Evolutionary conservation across 2,888 invertebrate species (phyloP).

Genomic region (Elegia similella): DNA sequence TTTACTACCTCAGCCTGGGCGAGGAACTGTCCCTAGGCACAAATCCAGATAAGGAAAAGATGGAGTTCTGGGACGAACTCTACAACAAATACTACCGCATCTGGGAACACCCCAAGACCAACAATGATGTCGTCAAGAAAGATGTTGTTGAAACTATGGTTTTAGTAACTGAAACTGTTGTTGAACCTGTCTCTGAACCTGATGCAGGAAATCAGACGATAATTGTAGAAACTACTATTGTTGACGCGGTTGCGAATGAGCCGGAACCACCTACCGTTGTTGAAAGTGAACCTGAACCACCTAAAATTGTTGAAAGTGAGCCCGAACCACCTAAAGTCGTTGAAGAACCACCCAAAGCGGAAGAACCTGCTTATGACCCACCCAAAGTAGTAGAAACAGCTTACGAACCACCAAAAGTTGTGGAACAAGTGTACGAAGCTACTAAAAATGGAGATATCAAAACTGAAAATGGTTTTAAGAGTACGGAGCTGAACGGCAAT

Average conservation of each 20-base stretch:
- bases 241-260: slow-evolving; percentile 17
- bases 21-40: slow-evolving; percentile 54
- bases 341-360: slow-evolving; percentile 23
- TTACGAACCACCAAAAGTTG: slow-evolving; percentile 9
- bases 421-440: slow-evolving; percentile 5
- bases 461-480: slow-evolving; percentile 10
- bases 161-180: slow-evolving; percentile 15
- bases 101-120: slow-evolving; percentile 56
- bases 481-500: slow-evolving; percentile 40
- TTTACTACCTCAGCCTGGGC: slow-evolving; percentile 57
- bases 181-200: slow-evolving; percentile 31
- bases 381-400: not conserved
- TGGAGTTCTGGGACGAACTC: slow-evolving; percentile 68
- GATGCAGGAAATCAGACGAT: not conserved
- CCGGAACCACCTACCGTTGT: not conserved
- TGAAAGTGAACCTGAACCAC: not conserved
- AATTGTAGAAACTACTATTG: slow-evolving; percentile 16
- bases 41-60: slow-evolving; percentile 60
- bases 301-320: slow-evolving; percentile 20
- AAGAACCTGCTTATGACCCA: slow-evolving; percentile 5
- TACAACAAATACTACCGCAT: slow-evolving; percentile 65
- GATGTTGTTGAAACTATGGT: not conserved
- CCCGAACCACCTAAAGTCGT: slow-evolving; percentile 17
- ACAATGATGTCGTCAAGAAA: slow-evolving; percentile 33
- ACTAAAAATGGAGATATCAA: slow-evolving; percentile 18